Percentiles rank a stretch among this genome's conserved stretches.
Conservation (phyloP, 2,113 vertebrate genomes). For the Paratilapia polleni region DNA sequence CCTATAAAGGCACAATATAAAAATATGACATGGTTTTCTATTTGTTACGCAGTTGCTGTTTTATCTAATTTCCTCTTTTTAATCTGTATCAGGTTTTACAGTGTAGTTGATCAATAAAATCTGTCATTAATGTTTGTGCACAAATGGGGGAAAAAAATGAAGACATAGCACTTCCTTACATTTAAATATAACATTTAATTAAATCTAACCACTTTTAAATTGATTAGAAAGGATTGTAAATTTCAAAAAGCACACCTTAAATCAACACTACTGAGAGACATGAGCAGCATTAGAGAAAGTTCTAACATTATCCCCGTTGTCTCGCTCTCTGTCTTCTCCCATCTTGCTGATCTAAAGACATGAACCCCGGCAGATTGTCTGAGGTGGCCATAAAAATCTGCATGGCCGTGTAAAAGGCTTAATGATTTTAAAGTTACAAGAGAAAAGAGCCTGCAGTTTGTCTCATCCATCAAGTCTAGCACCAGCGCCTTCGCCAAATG, state of each 20-base stretch:
- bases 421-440: slow-evolving; percentile 85
- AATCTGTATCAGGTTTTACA: neutral
- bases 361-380: slow-evolving; percentile 55
- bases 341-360: slow-evolving; percentile 40
- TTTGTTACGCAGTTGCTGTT: neutral
- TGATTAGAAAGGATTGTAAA: neutral
- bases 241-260: neutral
- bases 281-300: slow-evolving; percentile 6
- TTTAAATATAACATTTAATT: neutral
- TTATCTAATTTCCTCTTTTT: neutral
- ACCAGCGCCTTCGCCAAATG: slow-evolving; percentile 73
- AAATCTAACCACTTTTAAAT: neutral
- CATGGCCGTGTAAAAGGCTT: slow-evolving; percentile 80
- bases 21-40: neutral
- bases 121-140: neutral
- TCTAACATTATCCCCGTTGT: neutral
- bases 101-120: neutral
- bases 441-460: slow-evolving; percentile 74
- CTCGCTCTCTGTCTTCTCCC: slow-evolving; percentile 4
- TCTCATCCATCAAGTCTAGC: slow-evolving; percentile 81
- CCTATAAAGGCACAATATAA: neutral
- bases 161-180: neutral
- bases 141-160: neutral
- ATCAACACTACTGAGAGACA: neutral
- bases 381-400: slow-evolving; percentile 78